Base-by-base conservation (phyloP, 2,888 invertebrate species). In the Smittia sp. region DNA sequence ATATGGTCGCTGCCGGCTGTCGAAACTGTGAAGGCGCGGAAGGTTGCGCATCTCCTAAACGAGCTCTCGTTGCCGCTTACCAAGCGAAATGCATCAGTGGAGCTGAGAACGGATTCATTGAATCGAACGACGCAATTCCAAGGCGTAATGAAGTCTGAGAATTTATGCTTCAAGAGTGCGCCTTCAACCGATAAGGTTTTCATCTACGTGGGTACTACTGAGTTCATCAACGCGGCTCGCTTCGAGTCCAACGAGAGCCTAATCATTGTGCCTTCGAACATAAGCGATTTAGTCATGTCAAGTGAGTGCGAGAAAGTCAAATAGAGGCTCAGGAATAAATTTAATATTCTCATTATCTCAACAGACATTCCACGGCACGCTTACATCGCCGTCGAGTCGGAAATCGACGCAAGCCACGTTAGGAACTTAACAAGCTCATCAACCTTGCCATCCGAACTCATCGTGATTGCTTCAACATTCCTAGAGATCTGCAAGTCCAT, bases 11-110 rank as follows among this genome's bases (percentile, higher is more conserved):
- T 82, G 75, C 80, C 81, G 1, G 77, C 80, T 0, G 76, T 79
- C 0, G 79, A 79, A 0, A 67, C 74, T 0, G 76, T 79, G 20
- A 74, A 82, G 1, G 81, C 81, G 66, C 80, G 81, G 1, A 81
- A 80, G 58, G 80, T 80, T 6, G 80, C 81, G 0, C 82, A 82
- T 65, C 76, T 82, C 18, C 75, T 82, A 24, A 80, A 81, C 73
- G 81, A 83, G 75, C 80, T 82, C 80, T 82, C 82, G 0, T 79
- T 82, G 81, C 82, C 83, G 0, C 81, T 81, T 82, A 80, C 79
- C 24, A 80, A 80, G 58, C 78, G 79, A 62, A 80, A 80, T 38
- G 80, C 81, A n/a, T 81, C 82, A 0, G 81, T 82, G 1, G 83
- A 83, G 75, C 81, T 82, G 41, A 74, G 80, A 2, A 79, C 81